A percentile compares a stretch with the other conserved stretches of the same genome.
Evolutionary conservation across 2,113 vertebrate genomes (phyloP).

Genomic region (Brachirus orientalis): DNA sequence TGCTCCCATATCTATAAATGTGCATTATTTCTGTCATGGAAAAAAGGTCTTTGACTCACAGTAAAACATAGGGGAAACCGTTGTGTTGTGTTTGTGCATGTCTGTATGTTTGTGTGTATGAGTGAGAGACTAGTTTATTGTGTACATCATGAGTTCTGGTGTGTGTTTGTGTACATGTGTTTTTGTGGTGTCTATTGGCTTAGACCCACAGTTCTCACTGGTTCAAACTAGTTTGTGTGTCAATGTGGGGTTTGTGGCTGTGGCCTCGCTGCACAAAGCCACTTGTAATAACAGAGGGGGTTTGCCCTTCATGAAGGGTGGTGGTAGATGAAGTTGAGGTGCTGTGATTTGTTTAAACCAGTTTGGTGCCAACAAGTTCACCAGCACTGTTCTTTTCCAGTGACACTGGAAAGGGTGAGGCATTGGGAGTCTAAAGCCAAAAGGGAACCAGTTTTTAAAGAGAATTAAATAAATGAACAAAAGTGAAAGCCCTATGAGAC

Average conservation of each 20-base stretch:
- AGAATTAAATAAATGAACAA: constrained; percentile 2
- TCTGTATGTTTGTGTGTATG: too few species aligned
- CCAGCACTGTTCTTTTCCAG: neutral
- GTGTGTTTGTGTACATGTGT: constrained; percentile 11
- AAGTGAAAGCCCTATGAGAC: neutral
- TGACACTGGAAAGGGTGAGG: neutral
- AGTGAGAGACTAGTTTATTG: constrained; percentile 2
- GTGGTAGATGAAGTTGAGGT: constrained; percentile 26
- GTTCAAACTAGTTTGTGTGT: constrained; percentile 65
- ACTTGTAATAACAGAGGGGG: constrained; percentile 50
- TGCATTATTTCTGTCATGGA: too few species aligned
- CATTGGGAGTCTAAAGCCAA: neutral
- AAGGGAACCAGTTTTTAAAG: neutral
- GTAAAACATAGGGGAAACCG: too few species aligned
- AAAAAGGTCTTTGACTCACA: too few species aligned
- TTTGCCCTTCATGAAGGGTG: constrained; percentile 16
- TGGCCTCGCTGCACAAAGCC: constrained; percentile 47
- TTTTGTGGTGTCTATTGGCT: constrained; percentile 32
- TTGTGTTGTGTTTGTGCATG: constrained; percentile 6
- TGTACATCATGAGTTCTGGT: constrained; percentile 19
- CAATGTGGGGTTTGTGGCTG: constrained; percentile 44
- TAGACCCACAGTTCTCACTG: constrained; percentile 42
- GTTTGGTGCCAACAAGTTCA: constrained; percentile 3
- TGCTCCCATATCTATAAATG: too few species aligned
- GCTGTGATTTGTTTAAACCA: constrained; percentile 22